Percentiles rank a stretch among this genome's conserved stretches.
phyloP scores from a whole-genome alignment of 2,113 vertebrate species.

The Australoheros scitulus region DNA sequence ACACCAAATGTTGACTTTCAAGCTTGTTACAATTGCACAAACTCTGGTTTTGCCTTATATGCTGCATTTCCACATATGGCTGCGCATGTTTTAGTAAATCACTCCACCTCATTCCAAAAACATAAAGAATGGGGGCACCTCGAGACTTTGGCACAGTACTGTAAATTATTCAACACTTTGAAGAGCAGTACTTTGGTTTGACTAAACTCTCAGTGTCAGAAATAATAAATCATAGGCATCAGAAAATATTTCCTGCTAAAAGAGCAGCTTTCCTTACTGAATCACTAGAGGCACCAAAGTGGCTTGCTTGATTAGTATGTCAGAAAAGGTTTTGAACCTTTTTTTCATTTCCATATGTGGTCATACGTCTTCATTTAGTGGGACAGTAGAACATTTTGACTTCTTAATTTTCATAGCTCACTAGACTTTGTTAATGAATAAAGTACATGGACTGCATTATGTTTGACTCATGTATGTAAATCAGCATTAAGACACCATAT shows the following conservation, averaged over 20 bases:
- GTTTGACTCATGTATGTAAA: constrained; percentile 36
- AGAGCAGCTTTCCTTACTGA: not conserved
- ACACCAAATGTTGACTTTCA: not conserved
- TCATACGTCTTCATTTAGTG: constrained; percentile 54
- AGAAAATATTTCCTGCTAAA: not conserved
- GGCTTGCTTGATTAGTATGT: not conserved
- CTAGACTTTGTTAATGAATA: constrained; percentile 26
- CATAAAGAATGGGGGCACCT: not conserved
- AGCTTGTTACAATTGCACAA: not conserved
- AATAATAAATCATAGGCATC: not conserved
- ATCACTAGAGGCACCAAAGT: not conserved
- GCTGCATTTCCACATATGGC: not conserved
- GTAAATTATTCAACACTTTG: not conserved
- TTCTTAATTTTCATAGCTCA: not conserved
- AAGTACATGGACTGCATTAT: constrained; percentile 13
- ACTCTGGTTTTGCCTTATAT: not conserved
- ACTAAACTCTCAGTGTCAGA: not conserved
- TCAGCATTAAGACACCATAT: not conserved
- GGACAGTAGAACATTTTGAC: constrained; percentile 28
- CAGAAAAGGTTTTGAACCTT: not conserved
- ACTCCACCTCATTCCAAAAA: not conserved
- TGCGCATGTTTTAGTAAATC: not conserved
- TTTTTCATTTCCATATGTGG: constrained; percentile 9
- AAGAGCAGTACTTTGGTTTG: not conserved
- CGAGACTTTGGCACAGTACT: not conserved